A percentile compares a stretch with the other conserved stretches of the same genome.
phyloP scores from a whole-genome alignment of 2,113 vertebrate genomes.

The Hippocampus mohnikei region DNA sequence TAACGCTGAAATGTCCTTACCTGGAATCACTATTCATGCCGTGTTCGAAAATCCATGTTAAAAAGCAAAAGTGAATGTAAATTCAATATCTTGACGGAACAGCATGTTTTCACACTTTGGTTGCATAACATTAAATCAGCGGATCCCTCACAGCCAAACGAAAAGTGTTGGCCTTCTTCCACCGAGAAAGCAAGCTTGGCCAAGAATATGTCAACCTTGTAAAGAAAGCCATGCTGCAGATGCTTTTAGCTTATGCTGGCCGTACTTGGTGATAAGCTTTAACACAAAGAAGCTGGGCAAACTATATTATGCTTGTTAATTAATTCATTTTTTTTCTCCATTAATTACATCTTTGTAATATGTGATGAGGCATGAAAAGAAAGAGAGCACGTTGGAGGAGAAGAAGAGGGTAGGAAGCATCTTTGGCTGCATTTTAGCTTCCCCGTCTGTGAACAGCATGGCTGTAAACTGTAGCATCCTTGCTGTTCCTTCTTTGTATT shows the following conservation, averaged over 20 bases:
- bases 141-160: slow-evolving; percentile 54
- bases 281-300: slow-evolving; percentile 63
- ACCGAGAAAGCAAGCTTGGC: slow-evolving; percentile 59
- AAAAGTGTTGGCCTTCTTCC: slow-evolving; percentile 70
- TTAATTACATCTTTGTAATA: slow-evolving; percentile 38
- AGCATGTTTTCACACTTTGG: slow-evolving; percentile 57
- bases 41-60: slow-evolving; percentile 43
- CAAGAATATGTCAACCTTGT: slow-evolving; percentile 74
- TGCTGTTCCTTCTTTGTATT: slow-evolving; percentile 23
- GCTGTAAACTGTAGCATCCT: slow-evolving; percentile 63
- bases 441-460: slow-evolving; percentile 70
- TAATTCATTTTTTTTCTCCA: slow-evolving; percentile 57
- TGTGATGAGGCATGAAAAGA: slow-evolving; percentile 35
- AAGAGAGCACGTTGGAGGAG: neutral
- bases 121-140: slow-evolving; percentile 70
- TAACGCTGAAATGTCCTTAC: slow-evolving; percentile 43
- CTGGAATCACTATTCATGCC: slow-evolving; percentile 48
- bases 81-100: slow-evolving; percentile 51
- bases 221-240: slow-evolving; percentile 68
- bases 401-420: slow-evolving; percentile 6
- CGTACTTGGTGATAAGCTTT: slow-evolving; percentile 62
- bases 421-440: slow-evolving; percentile 45
- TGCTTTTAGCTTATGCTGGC: slow-evolving; percentile 67
- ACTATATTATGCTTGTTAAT: slow-evolving; percentile 58
- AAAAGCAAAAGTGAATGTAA: slow-evolving; percentile 46